These are phyloP conservation scores for Aphodius granarius DNA, from an alignment of 2,888 invertebrate genomes.

Conservation along the genomic window DNA sequence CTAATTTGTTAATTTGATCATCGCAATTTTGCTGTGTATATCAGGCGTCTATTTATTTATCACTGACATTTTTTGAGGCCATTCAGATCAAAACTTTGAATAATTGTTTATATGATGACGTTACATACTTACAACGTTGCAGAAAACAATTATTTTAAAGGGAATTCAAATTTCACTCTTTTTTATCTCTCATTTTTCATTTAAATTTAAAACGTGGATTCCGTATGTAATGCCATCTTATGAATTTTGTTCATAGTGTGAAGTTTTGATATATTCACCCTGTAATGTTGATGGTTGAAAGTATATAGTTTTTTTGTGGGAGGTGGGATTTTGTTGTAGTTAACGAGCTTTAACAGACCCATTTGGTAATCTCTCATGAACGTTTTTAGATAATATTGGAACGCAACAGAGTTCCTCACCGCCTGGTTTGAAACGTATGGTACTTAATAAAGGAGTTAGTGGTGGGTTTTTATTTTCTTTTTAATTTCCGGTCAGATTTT, in stretches of 20 bases:
- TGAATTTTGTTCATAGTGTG: no score
- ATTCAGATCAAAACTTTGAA: no score
- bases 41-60: neutral
- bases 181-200: no score
- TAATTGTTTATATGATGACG: no score
- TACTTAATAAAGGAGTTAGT: conserved; percentile 25
- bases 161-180: no score
- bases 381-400: conserved; percentile 27
- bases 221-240: no score
- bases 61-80: neutral
- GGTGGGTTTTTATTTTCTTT: conserved; percentile 21
- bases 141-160: no score
- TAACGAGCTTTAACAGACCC: neutral
- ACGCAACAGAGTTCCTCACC: conserved; percentile 19
- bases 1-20: neutral
- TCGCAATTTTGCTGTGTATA: neutral
- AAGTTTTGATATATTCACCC: no score
- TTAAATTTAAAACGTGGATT: no score
- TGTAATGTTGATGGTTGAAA: no score
- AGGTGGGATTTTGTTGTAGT: neutral
- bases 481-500: neutral
- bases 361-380: neutral
- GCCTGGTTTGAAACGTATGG: conserved; percentile 14
- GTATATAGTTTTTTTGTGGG: neutral
- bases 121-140: no score